phyloP scores from a whole-genome alignment of 1,140 invertebrate genomes.

The Magallana ariakensis region DNA sequence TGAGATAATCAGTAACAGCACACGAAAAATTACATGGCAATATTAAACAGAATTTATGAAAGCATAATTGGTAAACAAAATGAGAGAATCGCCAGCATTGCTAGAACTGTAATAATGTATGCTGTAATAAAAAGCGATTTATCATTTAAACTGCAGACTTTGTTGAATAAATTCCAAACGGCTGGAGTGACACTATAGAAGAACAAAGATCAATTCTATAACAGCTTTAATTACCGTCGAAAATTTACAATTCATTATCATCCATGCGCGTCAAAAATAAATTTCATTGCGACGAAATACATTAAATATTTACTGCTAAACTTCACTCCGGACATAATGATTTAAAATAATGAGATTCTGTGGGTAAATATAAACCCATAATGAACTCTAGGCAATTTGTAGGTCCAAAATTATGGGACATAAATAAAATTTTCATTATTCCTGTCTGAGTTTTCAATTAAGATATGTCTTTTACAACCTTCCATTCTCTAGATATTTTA shows the following conservation, averaged over 20 bases:
- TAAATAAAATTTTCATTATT: neutral
- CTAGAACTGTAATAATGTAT: no score
- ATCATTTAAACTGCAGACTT: no score
- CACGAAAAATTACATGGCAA: no score
- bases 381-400: neutral
- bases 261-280: neutral
- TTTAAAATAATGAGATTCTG: neutral
- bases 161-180: no score
- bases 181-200: neutral
- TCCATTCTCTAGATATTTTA: no score
- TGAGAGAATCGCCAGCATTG: no score
- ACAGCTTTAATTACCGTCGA: slow-evolving; percentile 1
- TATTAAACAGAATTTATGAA: no score
- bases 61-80: no score
- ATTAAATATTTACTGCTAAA: neutral
- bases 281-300: neutral
- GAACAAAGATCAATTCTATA: neutral
- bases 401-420: neutral
- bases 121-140: no score
- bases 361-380: neutral
- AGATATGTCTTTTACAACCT: no score
- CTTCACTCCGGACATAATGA: neutral
- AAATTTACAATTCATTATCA: neutral
- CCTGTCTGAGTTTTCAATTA: no score
- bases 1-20: no score